These are phyloP conservation scores for Camponotus vicinus DNA, from an alignment of 1,140 invertebrate genomes.

Conservation along the genomic window DNA sequence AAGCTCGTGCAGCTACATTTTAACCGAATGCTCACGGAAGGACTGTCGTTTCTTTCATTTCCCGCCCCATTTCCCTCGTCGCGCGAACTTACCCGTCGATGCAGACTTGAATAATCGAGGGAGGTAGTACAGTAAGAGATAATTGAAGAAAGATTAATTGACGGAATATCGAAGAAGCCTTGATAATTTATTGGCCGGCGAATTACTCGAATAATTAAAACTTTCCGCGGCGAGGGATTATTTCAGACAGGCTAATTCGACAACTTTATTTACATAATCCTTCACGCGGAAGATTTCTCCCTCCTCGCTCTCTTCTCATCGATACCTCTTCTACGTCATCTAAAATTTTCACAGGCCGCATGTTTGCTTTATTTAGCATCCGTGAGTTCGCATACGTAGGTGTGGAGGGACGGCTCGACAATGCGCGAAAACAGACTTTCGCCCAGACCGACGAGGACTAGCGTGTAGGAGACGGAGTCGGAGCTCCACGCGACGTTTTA, in stretches of 20 bases:
- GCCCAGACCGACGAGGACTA: background rate
- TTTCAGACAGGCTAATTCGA: slow-evolving; percentile 41
- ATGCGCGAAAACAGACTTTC: background rate
- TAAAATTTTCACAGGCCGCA: slow-evolving; percentile 35
- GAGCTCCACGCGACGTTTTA: slow-evolving; percentile 26
- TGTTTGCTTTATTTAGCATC: slow-evolving; percentile 21
- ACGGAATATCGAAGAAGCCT: slow-evolving; percentile 55
- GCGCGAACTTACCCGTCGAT: background rate
- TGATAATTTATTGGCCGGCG: slow-evolving; percentile 62
- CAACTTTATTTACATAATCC: slow-evolving; percentile 58
- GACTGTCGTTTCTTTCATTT: slow-evolving; percentile 57
- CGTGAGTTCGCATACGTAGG: background rate
- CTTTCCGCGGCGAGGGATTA: slow-evolving; percentile 47
- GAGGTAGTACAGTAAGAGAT: slow-evolving; percentile 31
- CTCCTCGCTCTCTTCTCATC: background rate
- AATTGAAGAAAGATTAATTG: slow-evolving; percentile 62
- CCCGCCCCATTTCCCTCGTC: slow-evolving; percentile 31
- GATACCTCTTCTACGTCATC: no score
- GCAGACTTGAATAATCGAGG: slow-evolving; percentile 34
- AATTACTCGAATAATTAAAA: slow-evolving; percentile 55
- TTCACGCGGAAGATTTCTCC: background rate
- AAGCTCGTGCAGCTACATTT: slow-evolving; percentile 17
- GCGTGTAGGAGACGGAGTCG: background rate
- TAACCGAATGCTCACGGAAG: slow-evolving; percentile 37
- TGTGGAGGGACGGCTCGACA: background rate